Base-by-base conservation (phyloP, 1,140 invertebrate species). In the Propsilocerus akamusi region DNA sequence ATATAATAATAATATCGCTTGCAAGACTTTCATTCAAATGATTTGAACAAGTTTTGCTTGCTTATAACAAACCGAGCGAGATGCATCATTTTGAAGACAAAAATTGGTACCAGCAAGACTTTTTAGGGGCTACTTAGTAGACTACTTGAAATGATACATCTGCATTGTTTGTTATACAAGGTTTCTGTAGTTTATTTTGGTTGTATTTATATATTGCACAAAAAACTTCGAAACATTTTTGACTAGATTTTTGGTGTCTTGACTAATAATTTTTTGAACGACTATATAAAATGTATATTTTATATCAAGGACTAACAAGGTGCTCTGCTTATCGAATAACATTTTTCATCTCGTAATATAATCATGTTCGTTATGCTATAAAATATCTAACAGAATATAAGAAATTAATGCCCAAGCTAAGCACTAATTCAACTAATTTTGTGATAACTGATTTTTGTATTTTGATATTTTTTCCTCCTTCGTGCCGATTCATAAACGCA, bases 401-500 rank as follows among this genome's bases (percentile, higher is more conserved):
- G 12, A 50, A 41, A 41, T 41, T 41, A 41, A 41, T n/a, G 17
- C 11, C 5, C 4, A 34, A 37, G 6, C 22, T 8, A 41, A 20
- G 34, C 34, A 41, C 34, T 41, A 41, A 41, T n/a, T n/a, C n/a
- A 41, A 41, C n/a, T 41, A 41, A 20, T 7, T 30, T 30, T 30
- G 11, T 30, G 8, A 41, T 20, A 41, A 41, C 34, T 37, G 4
- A 20, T 41, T 30, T 41, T 67, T 76, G 72, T 41, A 41, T 41
- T 17, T 41, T 17, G 14, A 8, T 41, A 37, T 17, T 37, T 11
- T 37, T 69, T 73, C 63, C 74, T 68, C 75, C 76, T 75, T 69
- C 72, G 70, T 75, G 73, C 71, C 72, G 24, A 26, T 49, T 49
- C 53, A 50, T 53, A 52, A 56, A 59, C 54, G 51, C 22, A 51